Evolutionary conservation across 2,797 vertebrate genomes (phyloP).

Genomic region (Danio kyathit): DNA sequence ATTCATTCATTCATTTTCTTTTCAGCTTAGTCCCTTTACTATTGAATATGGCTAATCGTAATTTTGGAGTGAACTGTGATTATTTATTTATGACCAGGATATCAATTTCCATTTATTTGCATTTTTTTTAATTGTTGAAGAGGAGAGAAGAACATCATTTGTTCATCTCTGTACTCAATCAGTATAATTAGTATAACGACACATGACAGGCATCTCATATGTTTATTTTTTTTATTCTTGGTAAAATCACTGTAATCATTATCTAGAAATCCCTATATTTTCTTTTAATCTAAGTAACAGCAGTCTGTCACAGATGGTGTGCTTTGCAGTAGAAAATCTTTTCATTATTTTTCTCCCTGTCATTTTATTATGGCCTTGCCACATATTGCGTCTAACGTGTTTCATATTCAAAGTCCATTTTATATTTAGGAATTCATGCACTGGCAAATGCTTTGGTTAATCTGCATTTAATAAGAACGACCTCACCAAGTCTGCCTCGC

Average conservation of each 20-base stretch:
- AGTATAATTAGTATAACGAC: constrained; percentile 54
- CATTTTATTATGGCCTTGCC: not conserved
- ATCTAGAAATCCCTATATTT: not conserved
- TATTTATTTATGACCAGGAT: too few relatives aligned
- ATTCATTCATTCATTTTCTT: too few relatives aligned
- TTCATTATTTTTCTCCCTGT: not conserved
- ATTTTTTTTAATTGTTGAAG: not conserved
- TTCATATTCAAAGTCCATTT: not conserved
- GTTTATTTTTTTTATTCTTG: not conserved
- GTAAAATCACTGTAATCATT: constrained; percentile 6
- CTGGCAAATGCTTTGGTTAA: not conserved
- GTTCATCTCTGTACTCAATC: constrained; percentile 54
- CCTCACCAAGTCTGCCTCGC: constrained; percentile 1
- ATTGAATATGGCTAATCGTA: not conserved
- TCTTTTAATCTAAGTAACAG: not conserved
- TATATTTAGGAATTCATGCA: constrained; percentile 26
- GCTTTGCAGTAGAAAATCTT: not conserved
- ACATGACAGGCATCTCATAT: constrained; percentile 2
- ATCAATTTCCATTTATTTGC: too few relatives aligned
- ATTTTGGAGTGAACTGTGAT: not conserved
- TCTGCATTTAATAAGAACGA: constrained; percentile 5
- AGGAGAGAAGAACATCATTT: not conserved
- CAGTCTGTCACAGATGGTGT: not conserved
- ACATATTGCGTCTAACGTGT: not conserved
- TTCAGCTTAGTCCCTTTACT: too few relatives aligned